Percentiles rank a stretch among this genome's conserved stretches.
These are phyloP conservation scores for Eupithecia insigniata DNA, from an alignment of 2,888 invertebrate genomes.

Conservation along the genomic window DNA sequence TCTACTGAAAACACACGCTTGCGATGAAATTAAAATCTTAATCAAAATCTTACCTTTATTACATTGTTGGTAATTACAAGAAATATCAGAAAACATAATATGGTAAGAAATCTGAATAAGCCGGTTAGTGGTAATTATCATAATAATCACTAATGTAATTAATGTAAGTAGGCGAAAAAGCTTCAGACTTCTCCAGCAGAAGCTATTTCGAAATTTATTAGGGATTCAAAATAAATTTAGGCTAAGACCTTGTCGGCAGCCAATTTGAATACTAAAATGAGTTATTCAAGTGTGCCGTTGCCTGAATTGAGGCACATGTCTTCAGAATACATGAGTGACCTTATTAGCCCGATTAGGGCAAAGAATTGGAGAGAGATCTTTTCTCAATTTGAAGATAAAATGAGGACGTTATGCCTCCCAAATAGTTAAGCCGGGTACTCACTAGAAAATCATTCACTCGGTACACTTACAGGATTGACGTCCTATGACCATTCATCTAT, in stretches of 20 bases:
- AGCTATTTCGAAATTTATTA: background rate
- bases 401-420: background rate
- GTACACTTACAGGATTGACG: too few relatives aligned
- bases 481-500: too few relatives aligned
- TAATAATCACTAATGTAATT: too few relatives aligned
- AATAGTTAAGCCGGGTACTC: background rate
- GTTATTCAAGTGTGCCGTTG: background rate
- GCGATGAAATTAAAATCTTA: background rate
- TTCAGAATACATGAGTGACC: constrained; percentile 8
- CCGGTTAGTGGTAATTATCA: background rate
- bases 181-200: too few relatives aligned
- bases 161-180: too few relatives aligned
- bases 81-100: background rate
- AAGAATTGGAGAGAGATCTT: background rate
- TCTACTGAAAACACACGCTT: background rate
- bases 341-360: background rate
- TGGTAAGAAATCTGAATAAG: background rate
- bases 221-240: background rate
- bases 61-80: background rate
- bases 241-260: background rate
- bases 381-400: background rate
- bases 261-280: constrained; percentile 15
- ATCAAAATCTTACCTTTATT: background rate
- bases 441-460: too few relatives aligned
- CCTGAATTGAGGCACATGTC: background rate